phyloP scores from a whole-genome alignment of 2,888 invertebrate genomes.

The Phengaris alcon region DNA sequence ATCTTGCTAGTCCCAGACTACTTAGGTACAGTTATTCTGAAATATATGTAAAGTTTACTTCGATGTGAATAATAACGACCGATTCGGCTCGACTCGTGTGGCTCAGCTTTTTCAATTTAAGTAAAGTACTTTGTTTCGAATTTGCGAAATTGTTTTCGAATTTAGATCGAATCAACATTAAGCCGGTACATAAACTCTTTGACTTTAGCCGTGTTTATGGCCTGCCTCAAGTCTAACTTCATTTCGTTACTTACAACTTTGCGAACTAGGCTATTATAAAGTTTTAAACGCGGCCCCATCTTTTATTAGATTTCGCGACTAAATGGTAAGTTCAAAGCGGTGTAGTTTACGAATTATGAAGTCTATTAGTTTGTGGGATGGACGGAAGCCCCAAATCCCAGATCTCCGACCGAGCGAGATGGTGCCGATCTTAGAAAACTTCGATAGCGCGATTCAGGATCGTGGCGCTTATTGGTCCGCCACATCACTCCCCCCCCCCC shows the following conservation, averaged over 20 bases:
- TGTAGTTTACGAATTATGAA: conserved; percentile 19
- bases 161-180: conserved; percentile 24
- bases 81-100: background rate
- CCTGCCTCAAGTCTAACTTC: conserved; percentile 29
- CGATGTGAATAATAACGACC: conserved; percentile 2
- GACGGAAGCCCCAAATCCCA: no score
- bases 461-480: no score
- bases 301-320: conserved; percentile 26
- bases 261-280: conserved; percentile 29
- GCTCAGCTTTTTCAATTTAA: conserved; percentile 6
- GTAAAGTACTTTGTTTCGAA: conserved; percentile 20
- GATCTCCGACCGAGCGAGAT: no score
- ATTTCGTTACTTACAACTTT: conserved; percentile 29
- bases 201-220: conserved; percentile 28
- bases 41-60: background rate
- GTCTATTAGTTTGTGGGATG: background rate
- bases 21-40: background rate
- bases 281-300: conserved; percentile 26
- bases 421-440: no score
- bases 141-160: conserved; percentile 25
- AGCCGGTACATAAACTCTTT: conserved; percentile 26
- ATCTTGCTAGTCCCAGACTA: no score
- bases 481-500: no score
- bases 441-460: no score
- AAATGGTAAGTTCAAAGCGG: conserved; percentile 10